phyloP scores from a whole-genome alignment of 1,140 invertebrate species.

The Gerris buenoi region DNA sequence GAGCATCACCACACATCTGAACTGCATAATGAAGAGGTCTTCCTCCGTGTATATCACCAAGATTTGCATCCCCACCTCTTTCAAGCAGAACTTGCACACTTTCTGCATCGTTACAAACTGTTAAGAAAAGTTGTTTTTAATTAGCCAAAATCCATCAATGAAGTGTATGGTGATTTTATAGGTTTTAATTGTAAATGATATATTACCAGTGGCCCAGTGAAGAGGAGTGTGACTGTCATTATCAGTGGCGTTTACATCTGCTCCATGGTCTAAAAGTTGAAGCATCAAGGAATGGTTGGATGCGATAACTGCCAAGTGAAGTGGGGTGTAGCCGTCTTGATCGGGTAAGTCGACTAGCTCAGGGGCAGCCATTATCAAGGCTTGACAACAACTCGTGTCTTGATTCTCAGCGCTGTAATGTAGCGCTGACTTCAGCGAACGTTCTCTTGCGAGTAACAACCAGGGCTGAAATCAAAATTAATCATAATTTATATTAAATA shows the following conservation, averaged over 20 bases:
- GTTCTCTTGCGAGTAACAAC: slow-evolving; percentile 48
- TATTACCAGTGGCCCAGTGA: slow-evolving; percentile 90
- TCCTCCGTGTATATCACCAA: slow-evolving; percentile 82
- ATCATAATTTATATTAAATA: background rate
- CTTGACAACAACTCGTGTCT: slow-evolving; percentile 46
- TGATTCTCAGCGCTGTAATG: slow-evolving; percentile 78
- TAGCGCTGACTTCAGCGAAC: slow-evolving; percentile 69
- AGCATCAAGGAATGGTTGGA: slow-evolving; percentile 70
- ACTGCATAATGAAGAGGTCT: slow-evolving; percentile 93
- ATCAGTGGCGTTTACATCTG: slow-evolving; percentile 76
- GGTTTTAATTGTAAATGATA: too few relatives aligned
- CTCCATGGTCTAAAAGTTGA: slow-evolving; percentile 60
- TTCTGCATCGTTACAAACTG: slow-evolving; percentile 80
- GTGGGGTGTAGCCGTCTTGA: slow-evolving; percentile 81
- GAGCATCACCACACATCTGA: slow-evolving; percentile 69
- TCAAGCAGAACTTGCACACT: slow-evolving; percentile 68
- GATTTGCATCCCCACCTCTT: slow-evolving; percentile 65
- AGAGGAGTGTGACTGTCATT: slow-evolving; percentile 89
- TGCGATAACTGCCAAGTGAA: slow-evolving; percentile 84
- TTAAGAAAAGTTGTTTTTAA: too few relatives aligned
- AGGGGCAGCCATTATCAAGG: slow-evolving; percentile 56
- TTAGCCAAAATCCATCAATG: too few relatives aligned
- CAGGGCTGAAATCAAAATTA: slow-evolving; percentile 38
- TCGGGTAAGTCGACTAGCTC: slow-evolving; percentile 66
- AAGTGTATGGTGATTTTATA: too few relatives aligned